Base-by-base conservation (phyloP, 2,888 invertebrate genomes). In the Fabriciana adippe region DNA sequence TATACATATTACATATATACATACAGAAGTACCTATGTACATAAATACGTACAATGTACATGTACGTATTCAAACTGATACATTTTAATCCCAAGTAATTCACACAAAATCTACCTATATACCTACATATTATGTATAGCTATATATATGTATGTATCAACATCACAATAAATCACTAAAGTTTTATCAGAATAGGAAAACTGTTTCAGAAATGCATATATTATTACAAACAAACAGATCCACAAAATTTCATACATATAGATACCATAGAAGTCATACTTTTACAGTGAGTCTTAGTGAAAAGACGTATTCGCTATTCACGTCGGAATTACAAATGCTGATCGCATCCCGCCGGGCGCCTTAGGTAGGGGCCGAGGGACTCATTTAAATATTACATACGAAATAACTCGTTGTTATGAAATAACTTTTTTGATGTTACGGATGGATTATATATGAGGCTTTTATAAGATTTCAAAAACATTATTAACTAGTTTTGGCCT, bases 381-480 rank as follows among this genome's bases (percentile, higher is more conserved):
- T 60, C 60, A 60, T 60, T 60, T 60, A 50, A 60, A 60, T 60
- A 60, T 51, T 60, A 60, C 60, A 60, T 60, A 60, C 50, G 16
- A 60, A 59, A 60, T 50, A 50, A 60, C 50, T 60, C 60, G n/a
- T 18, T 35, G 35, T 60, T 48, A 50, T 16, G 35, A 60, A 60
- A 48, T 48, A 51, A 48, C 35, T 60, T 60, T 60, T 60, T 51
- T 50, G 60, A 60, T 35, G 48, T 60, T 50, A 51, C 50, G 16
- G n/a, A 26, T 31, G 50, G 48, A 60, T 26, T 57, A 57, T 57
- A 57, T 47, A 57, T 57, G 47, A 47, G 47, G 47, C 21, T 57
- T 47, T 57, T 48, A 57, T 57, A 45, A n/a, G 47, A 57, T 57
- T 48, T 8, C n/a, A 11, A 11, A 47, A 26, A 57, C 21, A 57